Percentiles rank a stretch among this genome's conserved stretches.
Conservation (phyloP, 2,113 vertebrate genomes). For the Lepisosteus osseus region DNA sequence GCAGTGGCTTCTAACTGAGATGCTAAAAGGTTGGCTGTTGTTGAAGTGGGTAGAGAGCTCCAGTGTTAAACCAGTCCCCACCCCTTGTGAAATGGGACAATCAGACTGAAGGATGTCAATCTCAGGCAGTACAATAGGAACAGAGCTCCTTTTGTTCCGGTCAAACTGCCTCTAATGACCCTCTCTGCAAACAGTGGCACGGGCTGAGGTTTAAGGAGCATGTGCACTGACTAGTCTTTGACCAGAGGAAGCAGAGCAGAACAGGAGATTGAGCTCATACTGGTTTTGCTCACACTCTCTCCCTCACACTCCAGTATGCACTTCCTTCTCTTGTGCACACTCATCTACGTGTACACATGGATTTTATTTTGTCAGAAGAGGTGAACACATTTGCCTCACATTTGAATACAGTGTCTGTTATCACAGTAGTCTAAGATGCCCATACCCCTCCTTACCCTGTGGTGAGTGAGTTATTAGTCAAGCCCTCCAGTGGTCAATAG, state of each 20-base stretch:
- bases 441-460: no score
- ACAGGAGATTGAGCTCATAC: slow-evolving; percentile 28
- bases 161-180: slow-evolving; percentile 85
- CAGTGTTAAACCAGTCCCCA: slow-evolving; percentile 40
- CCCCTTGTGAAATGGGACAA: slow-evolving; percentile 43
- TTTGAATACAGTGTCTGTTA: no score
- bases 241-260: slow-evolving; percentile 78
- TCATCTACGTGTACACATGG: no score
- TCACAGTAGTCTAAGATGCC: no score
- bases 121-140: slow-evolving; percentile 81
- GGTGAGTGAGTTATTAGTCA: no score
- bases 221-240: slow-evolving; percentile 77
- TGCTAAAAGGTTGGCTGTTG: slow-evolving; percentile 54
- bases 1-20: slow-evolving; percentile 52
- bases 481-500: no score
- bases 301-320: background rate
- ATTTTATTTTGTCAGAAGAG: no score
- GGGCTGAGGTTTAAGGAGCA: slow-evolving; percentile 70
- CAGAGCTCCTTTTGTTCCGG: slow-evolving; percentile 88
- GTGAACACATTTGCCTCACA: no score
- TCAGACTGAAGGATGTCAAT: slow-evolving; percentile 60
- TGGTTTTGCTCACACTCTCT: background rate
- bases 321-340: background rate
- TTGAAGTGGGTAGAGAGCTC: slow-evolving; percentile 26
- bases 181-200: slow-evolving; percentile 79